Evolutionary conservation across 2,113 vertebrate genomes (phyloP).

Genomic region (Reinhardtius hippoglossoides): DNA sequence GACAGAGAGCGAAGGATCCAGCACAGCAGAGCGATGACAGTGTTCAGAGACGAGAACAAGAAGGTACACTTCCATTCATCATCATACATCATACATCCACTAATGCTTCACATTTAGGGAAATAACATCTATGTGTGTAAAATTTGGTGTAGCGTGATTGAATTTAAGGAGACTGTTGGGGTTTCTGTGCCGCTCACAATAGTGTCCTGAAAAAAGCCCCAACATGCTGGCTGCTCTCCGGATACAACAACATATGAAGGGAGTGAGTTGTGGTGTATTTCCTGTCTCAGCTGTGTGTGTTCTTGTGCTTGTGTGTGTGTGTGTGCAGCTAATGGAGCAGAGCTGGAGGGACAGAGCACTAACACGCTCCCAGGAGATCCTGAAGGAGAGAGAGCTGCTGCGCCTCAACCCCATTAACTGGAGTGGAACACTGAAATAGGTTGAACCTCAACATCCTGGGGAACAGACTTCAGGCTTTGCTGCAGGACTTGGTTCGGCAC

Average conservation of each 20-base stretch:
- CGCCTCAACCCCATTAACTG: conserved; percentile 83
- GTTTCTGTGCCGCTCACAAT: no score
- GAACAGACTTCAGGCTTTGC: neutral
- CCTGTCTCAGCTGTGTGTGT: neutral
- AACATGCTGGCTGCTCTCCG: no score
- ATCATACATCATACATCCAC: conserved; percentile 12
- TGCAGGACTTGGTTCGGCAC: neutral
- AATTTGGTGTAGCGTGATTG: no score
- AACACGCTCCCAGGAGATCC: conserved; percentile 75
- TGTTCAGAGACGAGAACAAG: conserved; percentile 82
- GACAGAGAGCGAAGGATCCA: conserved; percentile 65
- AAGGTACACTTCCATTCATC: conserved; percentile 58
- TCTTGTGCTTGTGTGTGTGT: conserved; percentile 26
- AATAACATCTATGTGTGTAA: no score
- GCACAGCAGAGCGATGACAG: conserved; percentile 69
- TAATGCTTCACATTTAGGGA: neutral
- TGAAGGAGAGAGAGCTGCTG: conserved; percentile 77
- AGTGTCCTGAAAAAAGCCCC: no score
- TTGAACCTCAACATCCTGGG: conserved; percentile 13
- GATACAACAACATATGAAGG: neutral
- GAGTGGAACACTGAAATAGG: conserved; percentile 81
- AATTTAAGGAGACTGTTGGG: no score
- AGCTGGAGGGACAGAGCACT: conserved; percentile 78
- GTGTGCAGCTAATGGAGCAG: conserved; percentile 80
- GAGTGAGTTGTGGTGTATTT: neutral